Evolutionary conservation across 2,888 invertebrate genomes (phyloP), one percentile per base, ranked within the genome.

Genomic region (Drosophila nigricruria): DNA sequence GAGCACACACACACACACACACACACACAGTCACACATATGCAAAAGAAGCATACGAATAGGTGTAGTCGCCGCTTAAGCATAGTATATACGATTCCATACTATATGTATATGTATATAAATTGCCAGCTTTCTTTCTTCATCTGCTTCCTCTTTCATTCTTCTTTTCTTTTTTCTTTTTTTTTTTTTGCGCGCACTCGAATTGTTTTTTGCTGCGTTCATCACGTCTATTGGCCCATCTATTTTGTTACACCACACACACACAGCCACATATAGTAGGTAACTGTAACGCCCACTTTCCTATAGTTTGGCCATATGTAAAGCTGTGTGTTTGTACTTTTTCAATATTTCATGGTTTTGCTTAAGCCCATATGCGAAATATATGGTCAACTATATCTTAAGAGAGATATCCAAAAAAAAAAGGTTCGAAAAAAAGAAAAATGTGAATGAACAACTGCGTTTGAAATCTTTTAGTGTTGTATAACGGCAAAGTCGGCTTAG

Each of bases 181-280:
- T 62, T 64, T 53, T 67, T 45, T 68, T 67, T 62, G 20, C 34
- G 52, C 52, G 53, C 69, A 57, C 23, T 38, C 12, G 36, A 20
- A 40, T 68, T 62, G 42, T 52, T 73, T 34, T 47, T 65, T 60
- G 60, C 69, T 76, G 70, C 80, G 74, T 88, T 86, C 87, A 84
- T 86, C 85, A 86, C 85, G 89, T 86, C 77, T 74, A 89, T 86
- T 88, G 83, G 83, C 71, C 73, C 86, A 74, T 82, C 75, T 69
- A 74, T 77, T 79, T 62, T 64, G 61, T 74, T 56, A 60, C 67
- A 64, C 62, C 65, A 70, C 65, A 47, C 53, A 61, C 30, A 56
- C 56, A 61, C 32, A 56, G 45, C 42, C 23, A 43, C 18, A 36
- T 27, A 43, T 16, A 16, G 14, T 52, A 42, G 65, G 49, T 49